Base-by-base conservation (phyloP, 2,888 invertebrate genomes). In the Diaperis boleti region DNA sequence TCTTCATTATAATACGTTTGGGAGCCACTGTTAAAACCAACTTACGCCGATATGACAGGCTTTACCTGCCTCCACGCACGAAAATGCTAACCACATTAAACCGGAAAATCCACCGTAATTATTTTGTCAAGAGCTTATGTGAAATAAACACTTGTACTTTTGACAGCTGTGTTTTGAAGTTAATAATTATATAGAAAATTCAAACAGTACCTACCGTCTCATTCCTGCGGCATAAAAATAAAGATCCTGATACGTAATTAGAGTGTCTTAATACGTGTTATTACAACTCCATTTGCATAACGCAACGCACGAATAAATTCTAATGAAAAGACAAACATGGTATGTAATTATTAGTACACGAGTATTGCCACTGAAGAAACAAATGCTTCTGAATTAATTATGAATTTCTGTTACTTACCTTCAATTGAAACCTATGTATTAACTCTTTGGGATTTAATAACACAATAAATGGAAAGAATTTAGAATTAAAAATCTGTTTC, bases 121-220 rank as follows among this genome's bases (percentile, higher is more conserved):
- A 70, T 68, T 65, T 64, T 65, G 68, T 69, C 69, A 66, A 59
- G 65, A 62, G 64, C 49, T 47, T 59, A 68, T 67, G 68, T 68
- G 66, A 67, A 66, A 59, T 62, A 68, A 69, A 69, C 69, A 69
- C 68, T 69, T 67, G 68, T 64, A 59, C 59, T 56, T 65, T 64
- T 66, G 66, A 69, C 67, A 64, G 65, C 62, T 63, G 62, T 42
- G 57, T 59, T 66, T 61, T 57, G 60, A 59, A 67, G 61, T 63
- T 63, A 66, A 67, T 69, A 69, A 69, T 69, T 69, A 67, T 52
- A 50, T 39, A 60, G 63, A 62, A 66, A 64, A 67, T 39, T 63
- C 33, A 55, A 57, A 57, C 41, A 42, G 37, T 22, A n/a, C n/a
- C n/a, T n/a, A 45, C n/a, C 20, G 35, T 35, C 31, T 22, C 57